A percentile compares a stretch with the other conserved stretches of the same genome.
phyloP scores from a whole-genome alignment of 2,113 vertebrate genomes.

The Ornithorhynchus anatinus region DNA sequence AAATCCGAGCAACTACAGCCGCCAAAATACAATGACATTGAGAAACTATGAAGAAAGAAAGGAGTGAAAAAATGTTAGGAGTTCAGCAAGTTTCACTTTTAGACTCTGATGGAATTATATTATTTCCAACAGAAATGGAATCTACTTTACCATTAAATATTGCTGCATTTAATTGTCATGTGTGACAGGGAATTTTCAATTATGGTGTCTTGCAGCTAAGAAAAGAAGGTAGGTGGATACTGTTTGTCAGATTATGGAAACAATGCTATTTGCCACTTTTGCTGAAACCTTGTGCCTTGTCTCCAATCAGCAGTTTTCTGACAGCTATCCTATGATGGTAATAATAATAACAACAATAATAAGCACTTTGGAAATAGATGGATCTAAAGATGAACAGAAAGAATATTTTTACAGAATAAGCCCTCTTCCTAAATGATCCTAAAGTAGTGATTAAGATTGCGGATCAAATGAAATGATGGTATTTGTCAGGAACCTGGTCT shows the following conservation, averaged over 20 bases:
- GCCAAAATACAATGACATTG: constrained; percentile 36
- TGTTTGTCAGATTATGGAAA: too few relatives aligned
- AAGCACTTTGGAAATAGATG: constrained; percentile 47
- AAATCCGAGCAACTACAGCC: not conserved
- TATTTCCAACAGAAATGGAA: constrained; percentile 50
- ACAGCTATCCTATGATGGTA: constrained; percentile 27
- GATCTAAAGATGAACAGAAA: constrained; percentile 29
- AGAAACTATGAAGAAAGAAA: constrained; percentile 1
- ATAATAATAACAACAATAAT: constrained; percentile 50
- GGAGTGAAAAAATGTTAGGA: not conserved
- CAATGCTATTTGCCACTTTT: constrained; percentile 48
- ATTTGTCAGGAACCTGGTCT: not conserved
- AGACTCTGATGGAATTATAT: constrained; percentile 57
- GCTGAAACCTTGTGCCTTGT: constrained; percentile 40
- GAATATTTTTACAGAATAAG: not conserved
- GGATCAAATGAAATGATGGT: not conserved
- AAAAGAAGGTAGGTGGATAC: not conserved
- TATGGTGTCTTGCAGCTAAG: constrained; percentile 37
- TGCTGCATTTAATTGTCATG: constrained; percentile 66
- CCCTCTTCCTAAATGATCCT: not conserved
- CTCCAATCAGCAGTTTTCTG: constrained; percentile 45
- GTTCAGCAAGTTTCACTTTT: constrained; percentile 30
- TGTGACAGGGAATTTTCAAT: constrained; percentile 52
- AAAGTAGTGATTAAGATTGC: not conserved
- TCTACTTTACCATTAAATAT: constrained; percentile 66